These are phyloP conservation scores for Drosophila nigromelanica DNA, from an alignment of 1,140 invertebrate genomes.

Conservation along the genomic window DNA sequence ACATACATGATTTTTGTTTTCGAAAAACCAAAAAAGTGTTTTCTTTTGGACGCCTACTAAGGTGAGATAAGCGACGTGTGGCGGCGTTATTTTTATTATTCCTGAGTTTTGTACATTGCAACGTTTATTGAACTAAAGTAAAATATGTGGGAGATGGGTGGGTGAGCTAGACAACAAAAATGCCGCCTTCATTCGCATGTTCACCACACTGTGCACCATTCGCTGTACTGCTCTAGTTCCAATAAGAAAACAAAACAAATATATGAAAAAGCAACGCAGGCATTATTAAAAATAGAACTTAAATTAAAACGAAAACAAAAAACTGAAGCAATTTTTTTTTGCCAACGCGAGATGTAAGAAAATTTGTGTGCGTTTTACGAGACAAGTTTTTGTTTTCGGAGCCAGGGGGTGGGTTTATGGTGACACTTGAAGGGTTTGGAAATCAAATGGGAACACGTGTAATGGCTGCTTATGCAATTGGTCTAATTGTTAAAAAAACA, in stretches of 20 bases:
- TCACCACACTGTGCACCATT: conserved; percentile 59
- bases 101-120: background rate
- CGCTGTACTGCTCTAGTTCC: conserved; percentile 48
- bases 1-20: conserved; percentile 10
- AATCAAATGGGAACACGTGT: conserved; percentile 72
- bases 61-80: conserved; percentile 30
- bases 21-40: background rate
- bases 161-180: background rate
- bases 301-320: conserved; percentile 24
- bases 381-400: background rate
- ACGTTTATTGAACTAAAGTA: background rate
- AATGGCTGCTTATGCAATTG: conserved; percentile 58
- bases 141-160: background rate
- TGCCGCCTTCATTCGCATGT: background rate
- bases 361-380: too few species aligned
- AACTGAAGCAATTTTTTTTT: conserved; percentile 28
- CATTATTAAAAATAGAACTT: conserved; percentile 74
- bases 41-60: conserved; percentile 10
- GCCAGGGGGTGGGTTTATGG: too few species aligned
- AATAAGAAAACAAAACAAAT: conserved; percentile 60
- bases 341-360: conserved; percentile 20
- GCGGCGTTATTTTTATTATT: background rate
- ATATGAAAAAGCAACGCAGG: conserved; percentile 47
- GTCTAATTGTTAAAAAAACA: conserved; percentile 2
- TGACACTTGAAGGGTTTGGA: conserved; percentile 74